These are phyloP conservation scores for Microcebus jonahi DNA, from an alignment of 2,113 vertebrate species.

Conservation along the genomic window DNA sequence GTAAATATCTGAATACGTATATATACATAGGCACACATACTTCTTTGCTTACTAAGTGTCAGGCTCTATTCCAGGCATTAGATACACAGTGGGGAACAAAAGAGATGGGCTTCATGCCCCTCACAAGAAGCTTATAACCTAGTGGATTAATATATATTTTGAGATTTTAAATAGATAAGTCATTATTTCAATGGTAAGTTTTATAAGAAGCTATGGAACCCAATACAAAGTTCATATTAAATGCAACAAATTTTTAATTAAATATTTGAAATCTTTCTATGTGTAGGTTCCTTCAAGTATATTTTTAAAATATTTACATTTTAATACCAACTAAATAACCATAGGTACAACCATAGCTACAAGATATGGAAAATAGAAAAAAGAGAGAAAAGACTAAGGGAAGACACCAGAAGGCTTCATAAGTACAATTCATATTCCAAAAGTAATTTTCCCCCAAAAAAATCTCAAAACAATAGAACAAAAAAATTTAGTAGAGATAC, in stretches of 20 bases:
- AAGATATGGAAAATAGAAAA: not conserved
- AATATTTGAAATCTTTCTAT: slow-evolving; percentile 14
- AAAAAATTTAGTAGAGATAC: slow-evolving; percentile 11
- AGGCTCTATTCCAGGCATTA: not conserved
- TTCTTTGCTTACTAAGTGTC: not conserved
- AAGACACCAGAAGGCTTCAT: not conserved
- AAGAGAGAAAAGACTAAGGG: not conserved
- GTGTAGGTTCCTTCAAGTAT: not conserved
- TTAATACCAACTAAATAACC: slow-evolving; percentile 12
- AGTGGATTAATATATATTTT: not conserved
- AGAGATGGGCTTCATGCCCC: not conserved
- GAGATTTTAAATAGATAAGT: not conserved
- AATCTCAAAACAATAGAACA: not conserved
- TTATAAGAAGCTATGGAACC: not conserved
- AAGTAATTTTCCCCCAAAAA: not conserved
- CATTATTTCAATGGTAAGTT: not conserved
- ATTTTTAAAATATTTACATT: not conserved
- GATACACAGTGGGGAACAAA: not conserved
- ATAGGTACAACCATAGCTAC: not conserved
- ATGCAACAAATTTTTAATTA: not conserved
- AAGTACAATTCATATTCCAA: not conserved
- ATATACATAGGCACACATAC: rapidly evolving
- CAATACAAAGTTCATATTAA: not conserved
- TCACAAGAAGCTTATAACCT: not conserved
- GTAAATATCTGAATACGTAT: not conserved